A percentile compares a stretch with the other conserved stretches of the same genome.
Evolutionary conservation across 2,797 vertebrate species (phyloP).

Genomic region (Hypotaenidia okinawae): DNA sequence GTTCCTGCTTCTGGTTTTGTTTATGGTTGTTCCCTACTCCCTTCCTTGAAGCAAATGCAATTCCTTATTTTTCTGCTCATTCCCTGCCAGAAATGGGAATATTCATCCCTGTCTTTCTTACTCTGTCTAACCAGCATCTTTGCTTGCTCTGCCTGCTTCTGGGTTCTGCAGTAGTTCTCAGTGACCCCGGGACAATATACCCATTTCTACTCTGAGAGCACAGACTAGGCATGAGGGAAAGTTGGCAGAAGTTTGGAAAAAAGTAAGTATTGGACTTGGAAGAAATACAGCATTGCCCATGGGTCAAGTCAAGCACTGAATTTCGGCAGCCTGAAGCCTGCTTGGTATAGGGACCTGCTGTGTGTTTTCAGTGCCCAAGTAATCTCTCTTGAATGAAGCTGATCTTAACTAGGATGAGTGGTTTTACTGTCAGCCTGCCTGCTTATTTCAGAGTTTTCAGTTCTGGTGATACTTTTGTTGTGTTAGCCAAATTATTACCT

Average conservation of each 20-base stretch:
- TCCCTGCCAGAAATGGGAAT: not conserved
- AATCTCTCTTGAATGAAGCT: not conserved
- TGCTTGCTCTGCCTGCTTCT: not conserved
- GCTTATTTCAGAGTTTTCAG: not conserved
- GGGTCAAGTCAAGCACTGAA: not conserved
- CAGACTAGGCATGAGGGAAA: not conserved
- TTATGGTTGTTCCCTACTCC: not conserved
- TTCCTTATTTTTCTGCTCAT: not conserved
- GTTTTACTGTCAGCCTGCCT: not conserved
- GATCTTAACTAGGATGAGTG: not conserved
- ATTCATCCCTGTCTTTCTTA: not conserved
- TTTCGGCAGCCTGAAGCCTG: not conserved
- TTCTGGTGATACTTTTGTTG: not conserved
- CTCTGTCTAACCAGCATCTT: not conserved
- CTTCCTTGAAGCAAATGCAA: not conserved
- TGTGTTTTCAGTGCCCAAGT: not conserved
- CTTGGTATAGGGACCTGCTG: not conserved
- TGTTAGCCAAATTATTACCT: not conserved
- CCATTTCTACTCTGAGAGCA: not conserved
- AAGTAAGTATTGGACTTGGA: not conserved
- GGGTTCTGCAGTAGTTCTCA: not conserved
- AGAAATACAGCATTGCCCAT: not conserved
- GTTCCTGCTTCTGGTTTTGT: not conserved
- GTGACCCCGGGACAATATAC: not conserved
- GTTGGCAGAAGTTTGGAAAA: not conserved